Conservation (phyloP, 2,888 invertebrate species). For the Acrobasis suavella region DNA sequence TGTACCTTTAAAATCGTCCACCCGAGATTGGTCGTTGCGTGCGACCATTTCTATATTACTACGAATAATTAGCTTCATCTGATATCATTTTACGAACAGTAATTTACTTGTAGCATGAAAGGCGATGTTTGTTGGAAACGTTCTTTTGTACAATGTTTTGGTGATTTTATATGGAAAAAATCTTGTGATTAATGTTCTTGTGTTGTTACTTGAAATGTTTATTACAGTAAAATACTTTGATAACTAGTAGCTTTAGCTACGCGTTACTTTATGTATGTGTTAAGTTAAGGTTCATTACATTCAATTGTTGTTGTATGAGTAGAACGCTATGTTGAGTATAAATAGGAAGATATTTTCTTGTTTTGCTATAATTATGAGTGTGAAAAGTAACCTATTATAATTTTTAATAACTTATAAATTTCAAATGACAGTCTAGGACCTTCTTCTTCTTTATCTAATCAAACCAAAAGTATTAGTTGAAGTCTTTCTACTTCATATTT, state of each 20-base stretch:
- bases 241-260: not conserved
- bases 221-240: not conserved
- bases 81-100: slow-evolving; percentile 67
- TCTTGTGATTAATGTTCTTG: slow-evolving; percentile 13
- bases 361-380: too few relatives aligned
- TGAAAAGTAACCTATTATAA: too few relatives aligned
- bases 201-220: slow-evolving; percentile 13
- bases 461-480: too few relatives aligned
- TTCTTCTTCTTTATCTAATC: too few relatives aligned
- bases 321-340: too few relatives aligned
- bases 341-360: too few relatives aligned
- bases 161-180: slow-evolving; percentile 23
- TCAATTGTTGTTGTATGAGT: too few relatives aligned
- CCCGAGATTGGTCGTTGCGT: slow-evolving; percentile 72
- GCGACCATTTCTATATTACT: slow-evolving; percentile 66
- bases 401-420: too few relatives aligned
- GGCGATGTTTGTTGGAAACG: slow-evolving; percentile 49
- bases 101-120: slow-evolving; percentile 67
- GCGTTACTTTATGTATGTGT: not conserved
- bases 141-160: slow-evolving; percentile 27
- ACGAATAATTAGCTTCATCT: slow-evolving; percentile 73
- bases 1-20: slow-evolving; percentile 68
- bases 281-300: too few relatives aligned
- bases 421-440: too few relatives aligned
- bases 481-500: too few relatives aligned